A percentile compares a stretch with the other conserved stretches of the same genome.
Evolutionary conservation across 2,888 invertebrate species (phyloP).

Genomic region (Plebejus melissa): DNA sequence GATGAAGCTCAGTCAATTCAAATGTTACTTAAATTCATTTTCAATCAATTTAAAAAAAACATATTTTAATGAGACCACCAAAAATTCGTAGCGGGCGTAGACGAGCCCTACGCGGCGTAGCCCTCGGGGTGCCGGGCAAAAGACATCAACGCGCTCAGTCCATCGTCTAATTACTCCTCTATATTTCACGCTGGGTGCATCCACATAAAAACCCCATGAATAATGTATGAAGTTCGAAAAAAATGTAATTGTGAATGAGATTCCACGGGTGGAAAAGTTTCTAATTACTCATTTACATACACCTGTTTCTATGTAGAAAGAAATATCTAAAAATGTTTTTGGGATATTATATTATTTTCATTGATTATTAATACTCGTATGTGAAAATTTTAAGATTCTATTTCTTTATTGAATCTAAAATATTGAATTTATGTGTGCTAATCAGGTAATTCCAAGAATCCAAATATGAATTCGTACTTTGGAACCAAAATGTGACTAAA

Average conservation of each 20-base stretch:
- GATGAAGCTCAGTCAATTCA: no score
- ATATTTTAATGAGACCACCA: background rate
- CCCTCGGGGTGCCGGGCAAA: slow-evolving; percentile 44
- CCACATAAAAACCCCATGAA: slow-evolving; percentile 25
- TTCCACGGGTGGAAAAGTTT: slow-evolving; percentile 23
- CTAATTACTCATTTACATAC: slow-evolving; percentile 24
- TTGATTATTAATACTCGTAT: no score
- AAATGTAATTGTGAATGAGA: slow-evolving; percentile 28
- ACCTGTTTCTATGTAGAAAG: slow-evolving; percentile 16
- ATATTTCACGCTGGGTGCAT: slow-evolving; percentile 34
- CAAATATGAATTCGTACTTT: no score
- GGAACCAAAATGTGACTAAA: no score
- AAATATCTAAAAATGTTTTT: background rate
- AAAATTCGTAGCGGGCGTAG: slow-evolving; percentile 2
- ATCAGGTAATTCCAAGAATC: no score
- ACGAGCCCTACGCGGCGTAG: slow-evolving; percentile 17
- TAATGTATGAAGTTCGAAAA: slow-evolving; percentile 25
- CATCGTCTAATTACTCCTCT: slow-evolving; percentile 35
- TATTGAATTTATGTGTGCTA: no score
- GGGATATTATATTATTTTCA: background rate
- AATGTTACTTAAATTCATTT: no score
- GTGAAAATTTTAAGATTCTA: no score
- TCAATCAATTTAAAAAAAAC: no score
- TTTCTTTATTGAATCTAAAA: no score
- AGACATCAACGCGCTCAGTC: slow-evolving; percentile 65